Percentiles rank a stretch among this genome's conserved stretches.
These are phyloP conservation scores for Arnoldichthys spilopterus DNA, from an alignment of 2,797 vertebrate species.

Conservation along the genomic window DNA sequence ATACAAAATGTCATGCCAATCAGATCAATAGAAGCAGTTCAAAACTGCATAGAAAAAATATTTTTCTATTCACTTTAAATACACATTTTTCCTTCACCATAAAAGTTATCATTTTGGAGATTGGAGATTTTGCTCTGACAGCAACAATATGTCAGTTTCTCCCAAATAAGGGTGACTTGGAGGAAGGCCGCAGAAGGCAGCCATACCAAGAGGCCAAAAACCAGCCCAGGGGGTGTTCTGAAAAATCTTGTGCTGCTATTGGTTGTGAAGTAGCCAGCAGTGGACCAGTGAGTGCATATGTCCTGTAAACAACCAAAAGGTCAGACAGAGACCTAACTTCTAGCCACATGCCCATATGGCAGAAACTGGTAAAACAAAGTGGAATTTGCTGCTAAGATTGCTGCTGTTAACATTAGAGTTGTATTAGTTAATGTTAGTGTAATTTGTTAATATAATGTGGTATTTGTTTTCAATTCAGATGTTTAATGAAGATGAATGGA, in stretches of 20 bases:
- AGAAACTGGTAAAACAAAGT: constrained; percentile 39
- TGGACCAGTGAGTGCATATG: constrained; percentile 76
- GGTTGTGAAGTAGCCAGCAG: constrained; percentile 83
- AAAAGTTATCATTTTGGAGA: too few species aligned
- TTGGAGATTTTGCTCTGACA: too few species aligned
- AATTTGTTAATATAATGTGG: constrained; percentile 1
- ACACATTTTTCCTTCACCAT: too few species aligned
- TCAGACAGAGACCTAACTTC: constrained; percentile 35
- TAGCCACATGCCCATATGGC: constrained; percentile 50
- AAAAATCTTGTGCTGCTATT: constrained; percentile 69
- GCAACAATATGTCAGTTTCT: constrained; percentile 41
- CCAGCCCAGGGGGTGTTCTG: constrained; percentile 70
- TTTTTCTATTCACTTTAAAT: too few species aligned
- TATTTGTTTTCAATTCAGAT: constrained; percentile 79
- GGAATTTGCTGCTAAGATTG: neutral
- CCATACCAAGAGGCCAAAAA: constrained; percentile 71
- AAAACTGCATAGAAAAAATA: too few species aligned
- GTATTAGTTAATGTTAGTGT: neutral
- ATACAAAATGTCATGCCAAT: too few species aligned
- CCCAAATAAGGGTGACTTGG: constrained; percentile 79
- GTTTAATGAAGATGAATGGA: constrained; percentile 80
- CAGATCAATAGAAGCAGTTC: too few species aligned
- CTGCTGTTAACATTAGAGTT: neutral
- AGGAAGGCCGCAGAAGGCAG: constrained; percentile 75
- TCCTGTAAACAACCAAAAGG: constrained; percentile 17